A percentile compares a stretch with the other conserved stretches of the same genome.
Conservation (phyloP, 1,140 invertebrate genomes). For the Leptoteleia sp. region DNA sequence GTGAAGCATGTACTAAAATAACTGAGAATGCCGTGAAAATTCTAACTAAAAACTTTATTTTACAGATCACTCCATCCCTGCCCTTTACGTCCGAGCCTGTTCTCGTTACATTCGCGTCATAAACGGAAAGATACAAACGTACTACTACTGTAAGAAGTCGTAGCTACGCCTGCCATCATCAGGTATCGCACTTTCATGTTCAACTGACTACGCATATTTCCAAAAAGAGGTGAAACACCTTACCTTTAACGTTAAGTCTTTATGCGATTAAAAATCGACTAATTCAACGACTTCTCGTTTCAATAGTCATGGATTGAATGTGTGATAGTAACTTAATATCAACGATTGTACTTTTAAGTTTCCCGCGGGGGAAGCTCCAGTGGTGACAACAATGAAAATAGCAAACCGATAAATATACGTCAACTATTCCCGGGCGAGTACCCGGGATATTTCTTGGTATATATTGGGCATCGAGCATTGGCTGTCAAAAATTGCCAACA, state of each 20-base stretch:
- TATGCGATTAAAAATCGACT: conserved; percentile 50
- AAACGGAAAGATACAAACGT: conserved; percentile 74
- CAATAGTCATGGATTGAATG: conserved; percentile 42
- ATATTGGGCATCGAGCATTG: too few species aligned
- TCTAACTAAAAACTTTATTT: conserved; percentile 55
- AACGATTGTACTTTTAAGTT: conserved; percentile 24
- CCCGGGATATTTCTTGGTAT: too few species aligned
- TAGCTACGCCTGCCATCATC: conserved; percentile 57
- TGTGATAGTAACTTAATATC: conserved; percentile 54
- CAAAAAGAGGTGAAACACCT: conserved; percentile 34
- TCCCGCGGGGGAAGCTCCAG: too few species aligned
- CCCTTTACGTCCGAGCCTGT: conserved; percentile 80
- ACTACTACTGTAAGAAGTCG: conserved; percentile 75
- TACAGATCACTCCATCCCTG: conserved; percentile 77
- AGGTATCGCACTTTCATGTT: conserved; percentile 54
- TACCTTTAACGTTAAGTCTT: conserved; percentile 35
- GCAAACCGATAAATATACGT: too few species aligned
- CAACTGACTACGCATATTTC: conserved; percentile 58
- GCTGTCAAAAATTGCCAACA: too few species aligned
- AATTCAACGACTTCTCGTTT: conserved; percentile 54
- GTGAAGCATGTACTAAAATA: conserved; percentile 21
- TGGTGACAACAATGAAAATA: too few species aligned
- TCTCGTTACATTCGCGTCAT: conserved; percentile 80
- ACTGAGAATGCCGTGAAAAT: conserved; percentile 23
- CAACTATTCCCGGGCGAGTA: too few species aligned